A percentile compares a stretch with the other conserved stretches of the same genome.
Conservation (phyloP, 2,888 invertebrate genomes). For the Timema podura region DNA sequence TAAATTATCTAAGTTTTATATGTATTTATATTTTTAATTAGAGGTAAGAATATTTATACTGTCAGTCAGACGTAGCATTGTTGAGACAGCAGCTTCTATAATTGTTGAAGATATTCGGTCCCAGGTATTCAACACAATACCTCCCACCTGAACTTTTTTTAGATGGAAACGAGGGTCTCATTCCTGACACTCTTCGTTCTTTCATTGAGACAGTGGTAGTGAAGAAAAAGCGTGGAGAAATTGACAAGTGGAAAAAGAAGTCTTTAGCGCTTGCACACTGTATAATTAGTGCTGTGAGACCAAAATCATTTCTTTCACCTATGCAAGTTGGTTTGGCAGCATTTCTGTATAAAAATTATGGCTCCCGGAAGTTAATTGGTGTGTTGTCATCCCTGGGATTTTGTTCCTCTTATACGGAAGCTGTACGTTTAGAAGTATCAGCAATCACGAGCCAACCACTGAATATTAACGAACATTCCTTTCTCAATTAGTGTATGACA, state of each 20-base stretch:
- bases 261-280: neutral
- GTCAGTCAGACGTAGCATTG: conserved; percentile 9
- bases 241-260: neutral
- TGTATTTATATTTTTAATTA: too few relatives aligned
- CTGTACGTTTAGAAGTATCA: neutral
- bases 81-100: conserved; percentile 10
- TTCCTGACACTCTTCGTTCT: neutral
- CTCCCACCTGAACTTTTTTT: conserved; percentile 13
- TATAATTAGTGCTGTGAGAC: neutral
- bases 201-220: neutral
- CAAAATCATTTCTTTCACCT: neutral
- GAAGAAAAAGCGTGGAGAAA: neutral
- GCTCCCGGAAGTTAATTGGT: neutral
- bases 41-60: too few relatives aligned
- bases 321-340: neutral
- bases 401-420: conserved; percentile 5
- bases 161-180: neutral
- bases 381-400: neutral
- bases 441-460: neutral
- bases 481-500: neutral
- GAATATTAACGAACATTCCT: neutral
- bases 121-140: conserved; percentile 12
- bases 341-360: neutral
- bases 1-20: too few relatives aligned
- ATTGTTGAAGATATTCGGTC: conserved; percentile 14